Base-by-base conservation (phyloP, 2,888 invertebrate species). In the Quadroppia sp. region DNA sequence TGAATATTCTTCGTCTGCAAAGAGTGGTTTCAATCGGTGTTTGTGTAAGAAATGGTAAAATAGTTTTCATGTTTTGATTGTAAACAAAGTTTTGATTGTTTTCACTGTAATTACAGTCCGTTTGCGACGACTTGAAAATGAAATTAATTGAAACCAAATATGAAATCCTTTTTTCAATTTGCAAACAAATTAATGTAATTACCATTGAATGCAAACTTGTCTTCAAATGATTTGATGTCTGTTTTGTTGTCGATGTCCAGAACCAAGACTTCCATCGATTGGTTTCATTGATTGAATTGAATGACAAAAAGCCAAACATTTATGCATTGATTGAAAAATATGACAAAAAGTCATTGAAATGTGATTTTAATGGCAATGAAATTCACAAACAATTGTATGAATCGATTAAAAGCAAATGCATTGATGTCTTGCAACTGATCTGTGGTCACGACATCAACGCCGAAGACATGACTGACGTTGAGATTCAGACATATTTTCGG, bases 51-150 rank as follows among this genome's bases (percentile, higher is more conserved):
- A n/a, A n/a, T n/a, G n/a, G n/a, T n/a, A n/a, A n/a, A n/a, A n/a
- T n/a, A n/a, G n/a, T n/a, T n/a, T n/a, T n/a, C n/a, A n/a, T n/a
- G n/a, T n/a, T n/a, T n/a, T n/a, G n/a, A n/a, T n/a, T n/a, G n/a
- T 45, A 45, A 45, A 45, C 17, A 17, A 45, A 45, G 11, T 15
- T 13, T 45, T 45, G 45, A 45, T 45, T 45, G n/a, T 53, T 53
- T 9, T 67, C n/a, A 2, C 20, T 23, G 3, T 20, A 67, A 40
- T n/a, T 40, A 20, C 42, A 67, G 67, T 40, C 40, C 23, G 67
- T 67, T n/a, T 40, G 20, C 42, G 67, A 67, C 42, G 67, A 67
- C 42, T 67, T 42, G 4, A 67, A 67, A 23, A n/a, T 67, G n/a
- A 67, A 67, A 42, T 23, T 67, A 40, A 67, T 67, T 36, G 67